Evolutionary conservation across 2,797 vertebrate species (phyloP), one percentile per base, ranked within the genome.

Genomic region (Linurgus olivaceus): DNA sequence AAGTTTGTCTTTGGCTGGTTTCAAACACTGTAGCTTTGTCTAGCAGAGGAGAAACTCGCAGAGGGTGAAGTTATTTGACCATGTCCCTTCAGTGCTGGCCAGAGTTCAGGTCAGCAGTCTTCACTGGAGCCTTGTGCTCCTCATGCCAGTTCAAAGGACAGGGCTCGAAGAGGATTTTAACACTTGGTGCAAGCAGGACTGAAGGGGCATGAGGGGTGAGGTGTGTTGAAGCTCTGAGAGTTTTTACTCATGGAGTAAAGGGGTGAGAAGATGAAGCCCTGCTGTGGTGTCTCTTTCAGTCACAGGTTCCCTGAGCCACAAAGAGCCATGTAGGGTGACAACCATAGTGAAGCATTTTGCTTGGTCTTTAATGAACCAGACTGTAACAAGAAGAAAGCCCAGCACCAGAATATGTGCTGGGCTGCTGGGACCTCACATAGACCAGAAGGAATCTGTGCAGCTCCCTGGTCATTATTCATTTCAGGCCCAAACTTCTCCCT

Each of bases 161-260:
- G 15, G 8, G 16, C 29, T 68, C 62, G 78, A 77, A 38, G 2
- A 52, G 44, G 29, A 31, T 57, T 76, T 76, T 26, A 70, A 35
- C 38, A 45, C 40, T 26, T 58, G 26, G 9, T 62, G 5, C 40
- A 40, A 66, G 29, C 3, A 10, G 42, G 57, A 77, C 40, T 20
- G 31, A 10, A 66, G 2, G 1, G 5, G 6, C 4, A 0, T 37
- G 14, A 40, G 37, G 10, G 35, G 5, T 5, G 33, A 61, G 61
- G 20, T 25, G 26, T 25, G 19, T 17, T 13, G 11, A 47, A 44
- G 25, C 12, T 45, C 72, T 71, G 68, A 28, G 48, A 33, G 50
- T 29, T 51, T 86, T 83, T 21, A 37, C 47, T 68, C 7, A 0
- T 25, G 37, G 8, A 70, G 25, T 31, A 44, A 84, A 59, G 7